phyloP scores from a whole-genome alignment of 2,113 vertebrate species.

The Sialia sialis region DNA sequence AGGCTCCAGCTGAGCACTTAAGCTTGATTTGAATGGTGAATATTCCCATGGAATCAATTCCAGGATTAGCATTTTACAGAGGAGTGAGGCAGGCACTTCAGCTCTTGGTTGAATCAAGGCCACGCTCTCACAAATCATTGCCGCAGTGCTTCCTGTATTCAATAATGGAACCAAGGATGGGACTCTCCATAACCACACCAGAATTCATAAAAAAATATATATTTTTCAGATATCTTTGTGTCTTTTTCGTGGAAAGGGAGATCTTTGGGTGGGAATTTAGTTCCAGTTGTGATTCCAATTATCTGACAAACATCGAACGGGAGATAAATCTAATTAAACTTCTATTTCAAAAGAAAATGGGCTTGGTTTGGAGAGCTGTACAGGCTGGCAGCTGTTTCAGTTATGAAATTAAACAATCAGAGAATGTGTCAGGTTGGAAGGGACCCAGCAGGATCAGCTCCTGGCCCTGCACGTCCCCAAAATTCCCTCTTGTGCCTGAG shows the following conservation, averaged over 20 bases:
- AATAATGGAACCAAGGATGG: background rate
- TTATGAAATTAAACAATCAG: background rate
- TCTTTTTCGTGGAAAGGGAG: too few relatives aligned
- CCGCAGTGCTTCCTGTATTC: background rate
- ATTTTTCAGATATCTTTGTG: background rate
- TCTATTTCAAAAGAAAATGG: background rate
- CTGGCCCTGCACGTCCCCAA: background rate
- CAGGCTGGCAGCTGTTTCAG: background rate
- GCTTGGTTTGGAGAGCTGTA: background rate
- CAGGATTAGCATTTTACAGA: background rate
- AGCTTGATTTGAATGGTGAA: conserved; percentile 7
- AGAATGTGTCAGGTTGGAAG: background rate
- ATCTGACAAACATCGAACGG: background rate
- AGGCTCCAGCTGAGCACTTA: conserved; percentile 47
- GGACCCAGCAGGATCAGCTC: background rate
- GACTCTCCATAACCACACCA: background rate
- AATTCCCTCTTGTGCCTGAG: background rate
- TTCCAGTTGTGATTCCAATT: background rate
- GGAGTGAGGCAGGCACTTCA: background rate
- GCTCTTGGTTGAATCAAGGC: background rate
- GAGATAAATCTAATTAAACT: background rate
- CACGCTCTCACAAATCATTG: background rate
- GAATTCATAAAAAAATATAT: background rate
- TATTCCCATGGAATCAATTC: background rate
- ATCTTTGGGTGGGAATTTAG: background rate